Percentiles rank a stretch among this genome's conserved stretches.
phyloP scores from a whole-genome alignment of 2,888 invertebrate genomes.

The Lampropteryx suffumata region DNA sequence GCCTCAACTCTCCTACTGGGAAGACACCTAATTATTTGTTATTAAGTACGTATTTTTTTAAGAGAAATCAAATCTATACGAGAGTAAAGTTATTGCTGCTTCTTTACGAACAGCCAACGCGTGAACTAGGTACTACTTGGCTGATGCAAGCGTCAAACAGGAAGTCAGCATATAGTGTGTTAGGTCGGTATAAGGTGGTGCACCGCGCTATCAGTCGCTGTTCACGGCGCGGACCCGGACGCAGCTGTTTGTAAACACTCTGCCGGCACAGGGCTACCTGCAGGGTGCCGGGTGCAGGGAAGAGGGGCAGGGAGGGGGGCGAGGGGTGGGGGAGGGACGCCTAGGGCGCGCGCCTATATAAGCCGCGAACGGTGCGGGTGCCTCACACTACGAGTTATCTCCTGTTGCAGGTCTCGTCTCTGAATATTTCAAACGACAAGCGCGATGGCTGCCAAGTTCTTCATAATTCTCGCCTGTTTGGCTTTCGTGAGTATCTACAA shows the following conservation, averaged over 20 bases:
- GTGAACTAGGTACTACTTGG: too few species aligned
- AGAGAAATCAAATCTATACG: too few species aligned
- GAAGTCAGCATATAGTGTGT: background rate
- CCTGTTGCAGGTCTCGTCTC: slow-evolving; percentile 40
- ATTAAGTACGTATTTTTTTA: too few species aligned
- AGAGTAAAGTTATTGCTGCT: too few species aligned
- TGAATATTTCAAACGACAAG: slow-evolving; percentile 17
- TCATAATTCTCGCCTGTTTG: slow-evolving; percentile 61
- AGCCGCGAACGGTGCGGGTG: slow-evolving; percentile 30
- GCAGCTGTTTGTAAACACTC: slow-evolving; percentile 29
- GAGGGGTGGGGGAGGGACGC: slow-evolving; percentile 17
- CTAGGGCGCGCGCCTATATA: slow-evolving; percentile 40
- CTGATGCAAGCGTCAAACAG: background rate
- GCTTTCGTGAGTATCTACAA: slow-evolving; percentile 64
- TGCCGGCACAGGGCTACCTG: slow-evolving; percentile 32
- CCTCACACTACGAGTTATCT: slow-evolving; percentile 44
- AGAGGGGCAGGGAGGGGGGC: slow-evolving; percentile 32
- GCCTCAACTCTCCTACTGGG: too few species aligned
- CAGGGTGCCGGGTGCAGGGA: slow-evolving; percentile 38
- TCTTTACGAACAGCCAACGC: too few species aligned
- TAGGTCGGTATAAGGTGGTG: slow-evolving; percentile 4
- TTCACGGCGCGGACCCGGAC: slow-evolving; percentile 31
- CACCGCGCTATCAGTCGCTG: slow-evolving; percentile 5
- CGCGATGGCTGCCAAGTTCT: slow-evolving; percentile 59
- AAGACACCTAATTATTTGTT: too few species aligned